Evolutionary conservation across 2,888 invertebrate genomes (phyloP).

Genomic region (Amaurobius ferox): DNA sequence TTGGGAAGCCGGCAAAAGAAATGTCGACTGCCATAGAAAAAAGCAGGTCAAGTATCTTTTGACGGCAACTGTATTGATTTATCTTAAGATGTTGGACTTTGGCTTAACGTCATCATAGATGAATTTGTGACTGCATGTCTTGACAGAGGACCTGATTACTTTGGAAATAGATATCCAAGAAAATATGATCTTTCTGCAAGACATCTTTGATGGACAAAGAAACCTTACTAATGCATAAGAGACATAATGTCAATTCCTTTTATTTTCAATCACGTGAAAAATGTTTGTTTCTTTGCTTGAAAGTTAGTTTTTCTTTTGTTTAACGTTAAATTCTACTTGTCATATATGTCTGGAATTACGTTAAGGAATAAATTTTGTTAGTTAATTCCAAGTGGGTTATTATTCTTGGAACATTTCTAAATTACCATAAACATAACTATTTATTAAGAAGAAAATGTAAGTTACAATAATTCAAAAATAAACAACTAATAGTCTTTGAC

Average conservation of each 20-base stretch:
- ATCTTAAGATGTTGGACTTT: constrained; percentile 5
- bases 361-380: too few species aligned
- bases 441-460: too few species aligned
- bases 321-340: too few species aligned
- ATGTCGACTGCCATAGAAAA: background rate
- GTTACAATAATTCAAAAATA: too few species aligned
- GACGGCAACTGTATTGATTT: constrained; percentile 14
- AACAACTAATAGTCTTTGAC: too few species aligned
- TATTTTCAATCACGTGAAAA: background rate
- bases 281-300: background rate
- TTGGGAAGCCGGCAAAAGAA: constrained; percentile 6
- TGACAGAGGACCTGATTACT: constrained; percentile 14
- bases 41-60: constrained; percentile 5
- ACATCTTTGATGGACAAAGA: background rate
- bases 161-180: constrained; percentile 9
- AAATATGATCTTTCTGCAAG: constrained; percentile 1
- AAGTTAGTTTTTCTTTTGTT: too few species aligned
- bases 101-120: constrained; percentile 12
- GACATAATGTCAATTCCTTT: constrained; percentile 9
- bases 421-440: too few species aligned
- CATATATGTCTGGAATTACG: too few species aligned
- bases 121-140: constrained; percentile 16
- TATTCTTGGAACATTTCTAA: too few species aligned
- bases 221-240: background rate
- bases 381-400: too few species aligned